Evolutionary conservation across 2,888 invertebrate species (phyloP).

Genomic region (Mamestra brassicae): DNA sequence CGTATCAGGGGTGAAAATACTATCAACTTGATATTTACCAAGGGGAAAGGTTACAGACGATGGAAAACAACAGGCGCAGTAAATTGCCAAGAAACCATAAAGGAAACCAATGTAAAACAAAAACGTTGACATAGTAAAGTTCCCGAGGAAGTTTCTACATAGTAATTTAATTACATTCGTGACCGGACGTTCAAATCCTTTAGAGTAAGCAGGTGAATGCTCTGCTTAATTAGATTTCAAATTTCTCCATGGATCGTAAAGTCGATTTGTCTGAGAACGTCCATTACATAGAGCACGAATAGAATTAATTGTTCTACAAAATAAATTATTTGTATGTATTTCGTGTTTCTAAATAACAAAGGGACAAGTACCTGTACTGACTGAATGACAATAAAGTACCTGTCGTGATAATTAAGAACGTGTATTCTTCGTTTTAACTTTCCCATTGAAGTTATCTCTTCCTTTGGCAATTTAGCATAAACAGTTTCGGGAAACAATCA

Average conservation of each 20-base stretch:
- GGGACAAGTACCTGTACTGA: slow-evolving; percentile 8
- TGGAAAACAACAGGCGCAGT: slow-evolving; percentile 52
- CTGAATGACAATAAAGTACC: slow-evolving; percentile 38
- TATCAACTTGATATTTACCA: slow-evolving; percentile 65
- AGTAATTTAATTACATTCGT: slow-evolving; percentile 77
- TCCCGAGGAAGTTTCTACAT: slow-evolving; percentile 68
- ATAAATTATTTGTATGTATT: slow-evolving; percentile 46
- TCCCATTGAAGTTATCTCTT: slow-evolving; percentile 58
- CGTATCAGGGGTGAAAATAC: slow-evolving; percentile 67
- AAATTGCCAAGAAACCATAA: slow-evolving; percentile 66
- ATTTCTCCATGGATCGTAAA: slow-evolving; percentile 67
- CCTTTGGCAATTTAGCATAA: slow-evolving; percentile 46
- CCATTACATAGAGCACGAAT: slow-evolving; percentile 43
- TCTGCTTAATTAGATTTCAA: slow-evolving; percentile 71
- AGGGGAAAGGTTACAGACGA: slow-evolving; percentile 68
- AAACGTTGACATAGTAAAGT: slow-evolving; percentile 59
- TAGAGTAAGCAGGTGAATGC: slow-evolving; percentile 67
- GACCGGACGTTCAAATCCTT: slow-evolving; percentile 73
- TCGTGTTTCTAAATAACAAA: slow-evolving; percentile 24
- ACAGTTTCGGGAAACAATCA: slow-evolving; percentile 53
- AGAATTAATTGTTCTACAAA: slow-evolving; percentile 51
- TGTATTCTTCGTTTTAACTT: slow-evolving; percentile 52
- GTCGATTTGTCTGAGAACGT: slow-evolving; percentile 43
- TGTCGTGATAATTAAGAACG: slow-evolving; percentile 50
- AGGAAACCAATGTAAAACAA: slow-evolving; percentile 59